phyloP scores from a whole-genome alignment of 2,113 vertebrate genomes.

The Odocoileus virginianus region DNA sequence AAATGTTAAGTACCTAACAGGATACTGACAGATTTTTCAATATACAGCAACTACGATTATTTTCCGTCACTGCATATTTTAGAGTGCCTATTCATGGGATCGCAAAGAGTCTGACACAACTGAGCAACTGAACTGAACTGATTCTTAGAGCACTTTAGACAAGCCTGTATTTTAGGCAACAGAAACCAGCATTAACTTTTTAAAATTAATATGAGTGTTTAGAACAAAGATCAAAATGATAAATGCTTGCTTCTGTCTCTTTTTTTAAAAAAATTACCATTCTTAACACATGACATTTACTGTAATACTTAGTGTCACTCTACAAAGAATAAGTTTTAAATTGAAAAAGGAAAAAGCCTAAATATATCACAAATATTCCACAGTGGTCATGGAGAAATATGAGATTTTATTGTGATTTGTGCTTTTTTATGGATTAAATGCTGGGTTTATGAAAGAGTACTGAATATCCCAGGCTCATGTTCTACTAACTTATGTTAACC shows the following conservation, averaged over 20 bases:
- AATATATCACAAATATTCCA: not conserved
- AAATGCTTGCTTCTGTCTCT: not conserved
- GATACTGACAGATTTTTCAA: not conserved
- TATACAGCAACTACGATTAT: not conserved
- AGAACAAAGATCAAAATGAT: conserved; percentile 26
- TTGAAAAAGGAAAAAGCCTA: conserved; percentile 13
- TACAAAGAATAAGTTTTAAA: conserved; percentile 53
- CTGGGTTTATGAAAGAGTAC: not conserved
- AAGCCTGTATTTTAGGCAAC: not conserved
- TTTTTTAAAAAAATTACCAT: not conserved
- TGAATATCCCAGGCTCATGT: not conserved
- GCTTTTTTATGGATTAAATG: not conserved
- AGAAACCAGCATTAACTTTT: not conserved
- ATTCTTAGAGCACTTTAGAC: not conserved
- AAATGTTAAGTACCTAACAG: not conserved
- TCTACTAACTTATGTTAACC: not conserved
- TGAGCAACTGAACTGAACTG: not conserved
- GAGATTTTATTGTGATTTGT: not conserved
- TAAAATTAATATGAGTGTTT: not conserved
- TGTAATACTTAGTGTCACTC: not conserved
- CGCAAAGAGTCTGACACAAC: not conserved
- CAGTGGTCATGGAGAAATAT: not conserved
- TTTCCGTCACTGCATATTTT: not conserved
- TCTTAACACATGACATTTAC: not conserved
- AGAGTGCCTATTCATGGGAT: not conserved